phyloP scores from a whole-genome alignment of 2,113 vertebrate species.

The Gopherus flavomarginatus region DNA sequence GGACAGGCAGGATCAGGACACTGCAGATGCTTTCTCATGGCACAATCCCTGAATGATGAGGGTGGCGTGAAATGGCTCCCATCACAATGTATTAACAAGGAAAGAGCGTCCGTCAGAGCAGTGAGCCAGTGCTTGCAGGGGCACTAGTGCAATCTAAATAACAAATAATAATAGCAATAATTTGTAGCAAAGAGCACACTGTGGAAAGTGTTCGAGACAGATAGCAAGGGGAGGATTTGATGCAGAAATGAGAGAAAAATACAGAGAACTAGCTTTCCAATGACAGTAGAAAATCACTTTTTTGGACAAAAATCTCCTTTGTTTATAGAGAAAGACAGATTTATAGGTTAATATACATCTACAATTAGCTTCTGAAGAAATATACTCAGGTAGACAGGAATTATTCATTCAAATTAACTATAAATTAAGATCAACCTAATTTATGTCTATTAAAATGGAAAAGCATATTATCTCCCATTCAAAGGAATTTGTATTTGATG shows the following conservation, averaged over 20 bases:
- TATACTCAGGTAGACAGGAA: constrained; percentile 83
- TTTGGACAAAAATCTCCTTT: constrained; percentile 23
- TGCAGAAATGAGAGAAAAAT: background rate
- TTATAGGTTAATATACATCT: constrained; percentile 84
- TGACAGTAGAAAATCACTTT: background rate
- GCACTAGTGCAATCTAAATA: background rate
- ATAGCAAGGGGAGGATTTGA: fast-evolving
- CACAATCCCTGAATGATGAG: background rate
- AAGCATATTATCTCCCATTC: constrained; percentile 82
- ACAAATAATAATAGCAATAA: background rate
- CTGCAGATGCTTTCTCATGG: background rate
- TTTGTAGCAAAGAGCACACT: background rate
- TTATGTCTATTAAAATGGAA: constrained; percentile 87
- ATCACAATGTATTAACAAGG: background rate
- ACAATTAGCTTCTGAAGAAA: constrained; percentile 75
- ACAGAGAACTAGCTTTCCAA: fast-evolving
- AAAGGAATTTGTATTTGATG: constrained; percentile 85
- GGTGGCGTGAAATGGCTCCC: background rate
- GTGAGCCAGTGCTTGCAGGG: background rate
- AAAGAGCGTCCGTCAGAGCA: background rate
- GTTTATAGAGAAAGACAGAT: constrained; percentile 60
- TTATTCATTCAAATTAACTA: constrained; percentile 86
- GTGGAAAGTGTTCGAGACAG: background rate
- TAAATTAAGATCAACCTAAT: constrained; percentile 88
- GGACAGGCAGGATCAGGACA: background rate